Evolutionary conservation across 2,113 vertebrate species (phyloP).

Genomic region (Dicrurus megarhynchus): DNA sequence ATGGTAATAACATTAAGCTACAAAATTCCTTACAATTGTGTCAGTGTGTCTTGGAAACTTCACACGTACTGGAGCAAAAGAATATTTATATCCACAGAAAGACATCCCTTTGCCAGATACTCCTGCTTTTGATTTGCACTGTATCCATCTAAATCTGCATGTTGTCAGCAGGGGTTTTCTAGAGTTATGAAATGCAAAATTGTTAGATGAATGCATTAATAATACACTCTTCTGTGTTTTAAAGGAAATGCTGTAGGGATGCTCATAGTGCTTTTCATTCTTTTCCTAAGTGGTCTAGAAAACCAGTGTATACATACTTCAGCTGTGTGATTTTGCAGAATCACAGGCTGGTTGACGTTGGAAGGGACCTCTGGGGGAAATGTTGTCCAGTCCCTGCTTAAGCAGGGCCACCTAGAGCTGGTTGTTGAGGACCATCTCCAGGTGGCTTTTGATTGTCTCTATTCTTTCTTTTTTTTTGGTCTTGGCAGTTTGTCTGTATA

Average conservation of each 20-base stretch:
- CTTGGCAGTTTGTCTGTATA: background rate
- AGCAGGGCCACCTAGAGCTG: background rate
- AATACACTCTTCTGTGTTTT: background rate
- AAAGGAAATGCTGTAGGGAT: background rate
- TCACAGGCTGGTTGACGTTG: background rate
- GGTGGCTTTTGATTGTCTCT: background rate
- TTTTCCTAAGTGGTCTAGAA: background rate
- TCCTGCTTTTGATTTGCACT: constrained; percentile 37
- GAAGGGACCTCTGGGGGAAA: background rate
- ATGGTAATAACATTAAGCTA: constrained; percentile 67
- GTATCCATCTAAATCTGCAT: background rate
- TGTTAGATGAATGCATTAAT: background rate
- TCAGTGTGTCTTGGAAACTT: constrained; percentile 59
- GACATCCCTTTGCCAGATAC: constrained; percentile 27
- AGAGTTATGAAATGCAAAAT: background rate
- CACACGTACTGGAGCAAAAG: constrained; percentile 21
- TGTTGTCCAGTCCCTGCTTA: background rate
- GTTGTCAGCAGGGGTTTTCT: background rate
- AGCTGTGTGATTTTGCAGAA: background rate
- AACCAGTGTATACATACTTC: background rate
- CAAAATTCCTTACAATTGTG: constrained; percentile 64
- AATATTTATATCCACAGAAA: constrained; percentile 40
- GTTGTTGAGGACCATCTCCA: background rate
- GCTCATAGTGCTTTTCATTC: background rate
- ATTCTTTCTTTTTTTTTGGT: background rate